Percentiles rank a stretch among this genome's conserved stretches.
Conservation (phyloP, 2,797 vertebrate species). For the Notolabrus celidotus region DNA sequence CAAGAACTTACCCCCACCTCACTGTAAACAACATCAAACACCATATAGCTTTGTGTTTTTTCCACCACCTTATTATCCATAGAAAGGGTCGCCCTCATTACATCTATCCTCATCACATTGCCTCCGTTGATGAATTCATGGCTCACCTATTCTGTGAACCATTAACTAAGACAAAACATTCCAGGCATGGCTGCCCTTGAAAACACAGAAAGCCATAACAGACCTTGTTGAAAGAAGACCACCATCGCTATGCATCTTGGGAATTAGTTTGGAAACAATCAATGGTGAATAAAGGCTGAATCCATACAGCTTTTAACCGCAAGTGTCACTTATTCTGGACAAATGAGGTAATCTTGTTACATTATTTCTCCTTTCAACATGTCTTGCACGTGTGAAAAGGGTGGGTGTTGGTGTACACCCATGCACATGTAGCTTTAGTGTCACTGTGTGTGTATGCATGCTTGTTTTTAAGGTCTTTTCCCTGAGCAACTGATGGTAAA, state of each 20-base stretch:
- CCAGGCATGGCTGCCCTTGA: constrained; percentile 8
- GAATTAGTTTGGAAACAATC: constrained; percentile 52
- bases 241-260: constrained; percentile 28
- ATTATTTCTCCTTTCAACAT: constrained; percentile 26
- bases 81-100: constrained; percentile 12
- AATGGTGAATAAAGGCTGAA: constrained; percentile 50
- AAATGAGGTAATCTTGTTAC: constrained; percentile 51
- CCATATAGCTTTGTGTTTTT: background rate
- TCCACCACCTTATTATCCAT: constrained; percentile 10
- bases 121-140: constrained; percentile 6
- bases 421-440: background rate
- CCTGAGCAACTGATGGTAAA: constrained; percentile 47
- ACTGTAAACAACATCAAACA: constrained; percentile 16
- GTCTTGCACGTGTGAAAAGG: background rate
- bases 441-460: background rate
- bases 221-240: constrained; percentile 34
- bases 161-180: constrained; percentile 30
- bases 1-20: background rate
- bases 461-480: constrained; percentile 12
- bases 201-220: constrained; percentile 25
- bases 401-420: background rate
- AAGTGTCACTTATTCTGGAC: constrained; percentile 42
- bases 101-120: constrained; percentile 10
- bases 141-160: constrained; percentile 23
- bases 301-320: constrained; percentile 28